These are phyloP conservation scores for Sebastiscus albofasciatus DNA, from an alignment of 2,797 vertebrate genomes.

Conservation along the genomic window DNA sequence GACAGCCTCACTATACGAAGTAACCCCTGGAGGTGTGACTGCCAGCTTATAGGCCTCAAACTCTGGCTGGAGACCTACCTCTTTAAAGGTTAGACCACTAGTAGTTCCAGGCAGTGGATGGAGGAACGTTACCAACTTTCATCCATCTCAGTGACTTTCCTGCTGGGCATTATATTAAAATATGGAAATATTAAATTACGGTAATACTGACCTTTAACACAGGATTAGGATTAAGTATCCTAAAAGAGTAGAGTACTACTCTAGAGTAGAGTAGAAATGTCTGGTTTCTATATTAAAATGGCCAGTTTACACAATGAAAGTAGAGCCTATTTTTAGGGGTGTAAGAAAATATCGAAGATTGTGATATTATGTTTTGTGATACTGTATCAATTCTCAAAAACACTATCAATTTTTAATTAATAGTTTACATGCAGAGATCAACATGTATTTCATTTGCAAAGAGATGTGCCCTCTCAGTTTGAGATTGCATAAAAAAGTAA, in stretches of 20 bases:
- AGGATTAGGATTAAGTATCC: neutral
- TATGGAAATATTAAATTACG: neutral
- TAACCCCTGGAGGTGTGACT: constrained; percentile 96
- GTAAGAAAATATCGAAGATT: too few species aligned
- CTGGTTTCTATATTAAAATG: neutral
- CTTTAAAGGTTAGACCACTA: constrained; percentile 89
- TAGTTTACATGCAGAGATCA: too few species aligned
- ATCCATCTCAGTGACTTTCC: constrained; percentile 1
- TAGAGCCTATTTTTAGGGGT: neutral
- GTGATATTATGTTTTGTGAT: too few species aligned
- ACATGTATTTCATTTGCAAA: too few species aligned
- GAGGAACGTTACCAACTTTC: neutral
- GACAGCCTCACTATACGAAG: constrained; percentile 87
- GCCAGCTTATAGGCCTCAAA: constrained; percentile 92
- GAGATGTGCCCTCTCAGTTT: too few species aligned
- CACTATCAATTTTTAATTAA: too few species aligned
- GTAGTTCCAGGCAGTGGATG: neutral
- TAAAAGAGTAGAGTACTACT: neutral
- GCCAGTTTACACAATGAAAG: neutral
- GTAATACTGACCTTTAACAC: constrained; percentile 14
- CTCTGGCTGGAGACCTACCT: constrained; percentile 96
- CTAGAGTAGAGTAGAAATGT: neutral
- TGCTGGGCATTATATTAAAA: neutral
- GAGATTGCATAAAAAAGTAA: too few species aligned
- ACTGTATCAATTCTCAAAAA: too few species aligned